Evolutionary conservation across 2,888 invertebrate species (phyloP).

Genomic region (Drosophila formosana): DNA sequence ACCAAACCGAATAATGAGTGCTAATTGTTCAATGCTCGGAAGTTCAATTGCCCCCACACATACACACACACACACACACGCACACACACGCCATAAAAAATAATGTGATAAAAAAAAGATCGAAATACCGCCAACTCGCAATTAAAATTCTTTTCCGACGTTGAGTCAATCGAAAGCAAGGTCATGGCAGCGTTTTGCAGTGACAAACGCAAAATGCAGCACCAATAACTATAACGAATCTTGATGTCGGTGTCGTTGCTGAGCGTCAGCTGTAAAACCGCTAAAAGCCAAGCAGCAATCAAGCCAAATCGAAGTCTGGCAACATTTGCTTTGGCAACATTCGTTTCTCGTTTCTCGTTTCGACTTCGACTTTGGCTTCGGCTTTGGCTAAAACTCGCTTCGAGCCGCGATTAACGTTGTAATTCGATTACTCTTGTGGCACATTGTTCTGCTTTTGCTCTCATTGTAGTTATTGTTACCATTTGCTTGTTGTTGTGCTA

Average conservation of each 20-base stretch:
- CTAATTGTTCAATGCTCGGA: constrained; percentile 72
- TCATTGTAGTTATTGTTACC: constrained; percentile 54
- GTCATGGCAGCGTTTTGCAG: constrained; percentile 64
- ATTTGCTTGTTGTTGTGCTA: constrained; percentile 36
- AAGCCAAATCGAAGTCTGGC: constrained; percentile 38
- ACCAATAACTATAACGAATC: constrained; percentile 8
- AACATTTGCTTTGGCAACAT: constrained; percentile 58
- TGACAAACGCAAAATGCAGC: constrained; percentile 63
- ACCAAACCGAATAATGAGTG: constrained; percentile 67
- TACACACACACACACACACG: not conserved
- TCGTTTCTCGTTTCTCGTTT: constrained; percentile 62
- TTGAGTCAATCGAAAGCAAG: constrained; percentile 69
- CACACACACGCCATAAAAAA: constrained; percentile 14
- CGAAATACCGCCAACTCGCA: constrained; percentile 35
- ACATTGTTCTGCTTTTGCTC: constrained; percentile 75
- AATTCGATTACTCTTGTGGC: constrained; percentile 78
- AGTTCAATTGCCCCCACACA: constrained; percentile 52
- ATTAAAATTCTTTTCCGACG: constrained; percentile 64
- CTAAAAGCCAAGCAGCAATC: constrained; percentile 34
- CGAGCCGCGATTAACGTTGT: constrained; percentile 76
- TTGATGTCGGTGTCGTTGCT: not conserved
- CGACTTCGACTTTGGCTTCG: constrained; percentile 38
- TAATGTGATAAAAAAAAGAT: not conserved
- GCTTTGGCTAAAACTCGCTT: constrained; percentile 71
- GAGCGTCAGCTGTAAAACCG: constrained; percentile 35